Evolutionary conservation across 2,888 invertebrate genomes (phyloP), one percentile per base, ranked within the genome.

Genomic region (Zelleria hepariella): DNA sequence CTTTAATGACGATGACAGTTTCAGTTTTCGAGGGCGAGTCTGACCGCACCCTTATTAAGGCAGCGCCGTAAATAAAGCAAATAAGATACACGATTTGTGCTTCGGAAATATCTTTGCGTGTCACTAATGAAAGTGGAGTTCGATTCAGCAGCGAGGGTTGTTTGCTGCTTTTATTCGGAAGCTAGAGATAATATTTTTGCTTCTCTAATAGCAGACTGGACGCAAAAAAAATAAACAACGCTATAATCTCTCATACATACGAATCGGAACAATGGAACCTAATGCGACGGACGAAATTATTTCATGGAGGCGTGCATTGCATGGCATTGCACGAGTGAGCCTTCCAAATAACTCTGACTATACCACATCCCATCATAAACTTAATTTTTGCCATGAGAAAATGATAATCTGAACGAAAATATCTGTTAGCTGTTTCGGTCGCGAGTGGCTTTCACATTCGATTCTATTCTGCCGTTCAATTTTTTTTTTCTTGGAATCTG

Each of bases 231-330:
- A 79, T 81, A 82, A 81, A 83, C 77, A 80, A 76, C 77, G 74
- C 76, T 73, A 74, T 77, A 76, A 75, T 72, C 77, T 80, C 73
- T 75, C 25, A 25, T 23, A n/a, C 74, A 78, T 80, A 80, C 83
- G 78, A 79, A 73, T 67, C 71, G 67, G 73, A 75, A 85, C 84
- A 86, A 85, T 79, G 72, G 78, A 75, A 77, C 74, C 76, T 75
- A 76, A 78, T 81, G 76, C 73, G 69, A 49, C 49, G 18, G 21
- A 21, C 21, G 20, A 49, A 49, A 20, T 7, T 49, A 49, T 20
- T 8, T 48, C n/a, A n/a, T 21, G 18, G 18, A 20, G 7, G 49
- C 21, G 49, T 49, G 21, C 49, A 2, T 49, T n/a, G 49, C 20
- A 21, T 49, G 4, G 20, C 20, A 20, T 20, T 20, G 18, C 18